These are phyloP conservation scores for Actinostola sp. DNA, from an alignment of 92 coral and sea anemone species.

Conservation along the genomic window DNA sequence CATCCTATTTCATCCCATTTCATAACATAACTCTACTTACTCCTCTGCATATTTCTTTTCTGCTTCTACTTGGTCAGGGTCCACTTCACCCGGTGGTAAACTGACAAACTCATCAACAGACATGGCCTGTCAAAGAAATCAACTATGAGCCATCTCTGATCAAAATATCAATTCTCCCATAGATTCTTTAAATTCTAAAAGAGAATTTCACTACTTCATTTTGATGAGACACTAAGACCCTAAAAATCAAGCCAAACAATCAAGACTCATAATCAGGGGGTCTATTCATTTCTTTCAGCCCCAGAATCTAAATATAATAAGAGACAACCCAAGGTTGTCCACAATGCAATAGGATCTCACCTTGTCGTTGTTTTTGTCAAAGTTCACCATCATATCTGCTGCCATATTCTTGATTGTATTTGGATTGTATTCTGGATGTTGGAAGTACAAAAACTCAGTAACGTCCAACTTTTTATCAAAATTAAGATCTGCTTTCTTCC, in stretches of 20 bases:
- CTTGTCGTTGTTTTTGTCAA: conserved; percentile 89
- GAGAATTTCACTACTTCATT: neutral
- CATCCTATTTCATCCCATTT: neutral
- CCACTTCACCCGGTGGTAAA: conserved; percentile 94
- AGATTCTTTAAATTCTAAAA: too few relatives aligned
- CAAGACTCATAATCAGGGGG: too few relatives aligned
- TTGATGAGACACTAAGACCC: too few relatives aligned
- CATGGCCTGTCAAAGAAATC: conserved; percentile 44
- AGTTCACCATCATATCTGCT: conserved; percentile 73
- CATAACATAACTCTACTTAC: conserved; percentile 45
- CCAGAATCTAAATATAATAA: too few relatives aligned
- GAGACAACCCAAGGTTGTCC: too few relatives aligned
- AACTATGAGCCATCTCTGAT: too few relatives aligned
- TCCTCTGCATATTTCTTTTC: conserved; percentile 82
- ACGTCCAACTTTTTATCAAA: conserved; percentile 71
- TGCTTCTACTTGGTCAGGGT: conserved; percentile 71
- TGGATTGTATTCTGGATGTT: conserved; percentile 95
- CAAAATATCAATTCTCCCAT: too few relatives aligned
- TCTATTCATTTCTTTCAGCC: too few relatives aligned
- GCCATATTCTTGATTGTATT: conserved; percentile 85
- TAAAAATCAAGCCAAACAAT: too few relatives aligned
- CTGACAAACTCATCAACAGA: conserved; percentile 80
- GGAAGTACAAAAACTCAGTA: conserved; percentile 86
- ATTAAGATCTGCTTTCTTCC: conserved; percentile 83
- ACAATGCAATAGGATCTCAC: too few relatives aligned